Evolutionary conservation across 30 jellyfish, hydroid and myxozoan species (phyloP).

Genomic region (Aurelia sp.): DNA sequence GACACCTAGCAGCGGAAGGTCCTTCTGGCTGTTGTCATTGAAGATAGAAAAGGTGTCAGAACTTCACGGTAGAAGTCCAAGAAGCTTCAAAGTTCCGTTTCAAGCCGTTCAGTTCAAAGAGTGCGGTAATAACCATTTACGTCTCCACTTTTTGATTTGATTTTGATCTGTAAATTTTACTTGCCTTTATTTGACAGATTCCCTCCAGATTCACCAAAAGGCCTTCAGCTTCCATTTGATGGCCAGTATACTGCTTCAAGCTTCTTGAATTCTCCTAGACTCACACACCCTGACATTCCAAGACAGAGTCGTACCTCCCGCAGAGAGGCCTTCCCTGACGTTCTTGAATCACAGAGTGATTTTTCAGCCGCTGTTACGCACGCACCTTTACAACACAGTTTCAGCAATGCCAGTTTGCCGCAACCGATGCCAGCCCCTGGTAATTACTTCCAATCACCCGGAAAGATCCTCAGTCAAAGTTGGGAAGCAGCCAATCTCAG

Average conservation of each 20-base stretch:
- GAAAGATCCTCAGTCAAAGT: conserved; percentile 15
- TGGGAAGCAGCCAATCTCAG: conserved; percentile 45
- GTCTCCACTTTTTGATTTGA: no score
- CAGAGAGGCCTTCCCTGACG: conserved; percentile 38
- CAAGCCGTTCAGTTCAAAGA: no score
- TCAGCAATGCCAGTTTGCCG: conserved; percentile 18
- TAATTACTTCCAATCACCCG: conserved; percentile 44
- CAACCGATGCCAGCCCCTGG: conserved; percentile 33
- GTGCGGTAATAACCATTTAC: no score
- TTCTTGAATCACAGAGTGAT: conserved; percentile 30
- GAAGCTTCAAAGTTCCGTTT: no score
- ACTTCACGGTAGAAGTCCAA: no score
- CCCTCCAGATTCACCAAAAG: conserved; percentile 58
- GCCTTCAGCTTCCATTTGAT: conserved; percentile 58
- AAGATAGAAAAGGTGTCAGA: no score
- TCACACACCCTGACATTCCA: conserved; percentile 45
- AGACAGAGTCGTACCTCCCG: conserved; percentile 39
- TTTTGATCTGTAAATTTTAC: no score
- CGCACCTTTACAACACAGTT: conserved; percentile 32
- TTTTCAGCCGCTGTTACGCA: conserved; percentile 37
- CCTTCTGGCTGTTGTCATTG: no score
- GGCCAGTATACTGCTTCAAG: conserved; percentile 43
- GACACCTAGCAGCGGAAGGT: no score
- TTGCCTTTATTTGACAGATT: neutral
- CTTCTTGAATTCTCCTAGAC: conserved; percentile 40